Evolutionary conservation across 2,113 vertebrate genomes (phyloP).

Genomic region (Platysternon megacephalum): DNA sequence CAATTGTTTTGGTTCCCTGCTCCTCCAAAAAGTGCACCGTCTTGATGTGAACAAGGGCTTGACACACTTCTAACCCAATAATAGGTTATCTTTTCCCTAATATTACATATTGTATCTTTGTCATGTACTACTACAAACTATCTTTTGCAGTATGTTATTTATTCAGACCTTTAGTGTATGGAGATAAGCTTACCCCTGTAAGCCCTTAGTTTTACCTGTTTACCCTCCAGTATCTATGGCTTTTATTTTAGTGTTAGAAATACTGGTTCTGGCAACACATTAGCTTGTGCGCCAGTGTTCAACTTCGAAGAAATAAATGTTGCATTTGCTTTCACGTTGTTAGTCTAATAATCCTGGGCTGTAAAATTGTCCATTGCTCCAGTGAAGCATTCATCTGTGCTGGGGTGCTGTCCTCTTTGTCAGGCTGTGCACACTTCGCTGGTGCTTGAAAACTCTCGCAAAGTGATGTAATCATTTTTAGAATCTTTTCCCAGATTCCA

Average conservation of each 20-base stretch:
- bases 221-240: neutral
- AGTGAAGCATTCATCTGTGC: neutral
- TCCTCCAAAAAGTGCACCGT: neutral
- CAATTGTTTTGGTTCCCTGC: neutral
- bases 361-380: neutral
- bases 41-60: neutral
- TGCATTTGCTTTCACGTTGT: neutral
- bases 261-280: neutral
- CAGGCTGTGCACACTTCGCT: neutral
- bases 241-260: neutral
- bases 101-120: neutral
- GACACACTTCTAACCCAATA: neutral
- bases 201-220: neutral
- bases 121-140: neutral
- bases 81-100: neutral
- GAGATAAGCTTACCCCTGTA: neutral
- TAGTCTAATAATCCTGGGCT: neutral
- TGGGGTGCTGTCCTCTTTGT: neutral
- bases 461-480: neutral
- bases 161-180: neutral
- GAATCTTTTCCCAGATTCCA: neutral
- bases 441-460: neutral
- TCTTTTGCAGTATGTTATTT: neutral
- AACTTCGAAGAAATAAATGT: neutral
- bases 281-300: neutral